Conservation (phyloP, 1,140 invertebrate genomes). For the Sitodiplosis mosellana region DNA sequence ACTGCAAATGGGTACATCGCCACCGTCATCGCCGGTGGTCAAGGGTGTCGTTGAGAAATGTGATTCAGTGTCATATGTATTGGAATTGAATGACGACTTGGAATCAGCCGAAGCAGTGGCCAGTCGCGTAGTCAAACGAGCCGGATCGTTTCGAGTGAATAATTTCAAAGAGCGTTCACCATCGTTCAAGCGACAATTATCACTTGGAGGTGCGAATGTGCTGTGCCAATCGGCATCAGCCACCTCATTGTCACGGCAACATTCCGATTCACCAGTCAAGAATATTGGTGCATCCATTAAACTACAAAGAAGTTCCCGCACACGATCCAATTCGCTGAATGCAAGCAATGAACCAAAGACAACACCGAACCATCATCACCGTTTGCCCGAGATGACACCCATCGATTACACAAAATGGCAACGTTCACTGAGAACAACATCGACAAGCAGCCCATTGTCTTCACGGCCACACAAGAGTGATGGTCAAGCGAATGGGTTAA, state of each 20-base stretch:
- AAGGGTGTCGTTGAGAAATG: slow-evolving; percentile 65
- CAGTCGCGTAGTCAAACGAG: slow-evolving; percentile 34
- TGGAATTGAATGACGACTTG: slow-evolving; percentile 55
- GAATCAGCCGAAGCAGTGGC: slow-evolving; percentile 46
- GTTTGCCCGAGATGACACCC: not conserved
- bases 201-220: slow-evolving; percentile 25
- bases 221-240: slow-evolving; percentile 35
- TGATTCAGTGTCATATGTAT: slow-evolving; percentile 64
- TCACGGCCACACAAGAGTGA: not conserved
- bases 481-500: not conserved
- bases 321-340: not conserved
- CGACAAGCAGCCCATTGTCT: not conserved
- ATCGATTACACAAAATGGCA: not conserved
- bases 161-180: slow-evolving; percentile 16
- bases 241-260: slow-evolving; percentile 20
- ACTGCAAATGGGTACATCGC: slow-evolving; percentile 18
- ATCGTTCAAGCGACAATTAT: slow-evolving; percentile 23
- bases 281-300: not conserved
- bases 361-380: not conserved
- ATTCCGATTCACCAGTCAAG: slow-evolving; percentile 6
- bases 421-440: not conserved
- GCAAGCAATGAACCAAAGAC: not conserved
- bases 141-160: slow-evolving; percentile 28
- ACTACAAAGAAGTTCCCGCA: too few species aligned
- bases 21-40: slow-evolving; percentile 41